Evolutionary conservation across 2,888 invertebrate genomes (phyloP), one percentile per base, ranked within the genome.

Genomic region (Nymphalis polychloros): DNA sequence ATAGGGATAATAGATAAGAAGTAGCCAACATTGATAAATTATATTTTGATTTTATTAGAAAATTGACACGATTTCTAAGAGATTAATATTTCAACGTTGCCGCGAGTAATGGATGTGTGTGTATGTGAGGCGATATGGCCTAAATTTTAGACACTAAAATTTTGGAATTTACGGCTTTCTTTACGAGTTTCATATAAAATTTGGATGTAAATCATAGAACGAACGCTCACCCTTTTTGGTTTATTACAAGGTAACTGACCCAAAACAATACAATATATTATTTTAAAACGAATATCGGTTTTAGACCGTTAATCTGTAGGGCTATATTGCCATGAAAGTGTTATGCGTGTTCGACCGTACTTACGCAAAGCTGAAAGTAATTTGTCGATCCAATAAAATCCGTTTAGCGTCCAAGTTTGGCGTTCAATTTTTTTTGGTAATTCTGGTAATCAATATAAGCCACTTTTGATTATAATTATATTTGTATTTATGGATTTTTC

Each of bases 341-440:
- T 17, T 59, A 61, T 71, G 65, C 68, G 70, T 68, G 65, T 59
- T 46, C 41, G 49, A 27, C 53, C 59, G 53, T 63, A 63, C 65
- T 63, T 68, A 49, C 53, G 27, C 27, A 55, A 55, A 64, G 57
- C 52, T 64, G 64, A 64, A 64, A 52, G 62, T 65, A 64, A 63
- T 62, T 53, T 64, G 48, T 46, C 50, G 61, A 57, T 61, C 60
- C 31, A 63, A 68, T 68, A 68, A 70, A 68, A 68, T 64, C 46
- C 60, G 59, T 68, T 67, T 68, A 64, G 64, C 60, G 55, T 52
- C 23, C 23, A 23, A 67, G 63, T 64, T 70, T 48, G 46, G 57
- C 20, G 49, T 57, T 20, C 52, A 13, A 60, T 23, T 55, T 65
- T 65, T 53, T 41, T 23, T 41, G n/a, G 16, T 46, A 19, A 52